Conservation (phyloP, 2,113 vertebrate genomes). For the Nansenia antarctica region DNA sequence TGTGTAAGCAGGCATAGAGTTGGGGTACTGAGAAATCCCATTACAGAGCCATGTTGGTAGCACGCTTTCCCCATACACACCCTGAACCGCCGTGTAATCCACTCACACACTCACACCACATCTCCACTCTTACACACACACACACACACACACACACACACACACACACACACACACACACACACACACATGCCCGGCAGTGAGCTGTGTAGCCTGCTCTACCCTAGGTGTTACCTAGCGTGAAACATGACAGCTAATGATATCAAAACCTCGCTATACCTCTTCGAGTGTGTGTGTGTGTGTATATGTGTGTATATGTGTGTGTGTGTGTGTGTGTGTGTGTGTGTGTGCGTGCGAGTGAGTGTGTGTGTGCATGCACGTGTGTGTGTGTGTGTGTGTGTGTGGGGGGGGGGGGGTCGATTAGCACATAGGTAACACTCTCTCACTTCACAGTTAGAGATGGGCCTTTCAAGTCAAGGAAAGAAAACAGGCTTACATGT, state of each 20-base stretch:
- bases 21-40: slow-evolving; percentile 72
- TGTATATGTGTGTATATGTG: background rate
- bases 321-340: slow-evolving; percentile 39
- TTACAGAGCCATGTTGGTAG: slow-evolving; percentile 71
- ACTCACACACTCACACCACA: slow-evolving; percentile 49
- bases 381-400: slow-evolving; percentile 31
- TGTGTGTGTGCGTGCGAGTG: background rate
- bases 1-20: slow-evolving; percentile 12
- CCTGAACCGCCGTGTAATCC: slow-evolving; percentile 75
- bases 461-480: slow-evolving; percentile 19
- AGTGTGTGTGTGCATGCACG: background rate
- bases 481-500: background rate
- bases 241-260: slow-evolving; percentile 80
- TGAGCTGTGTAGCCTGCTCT: slow-evolving; percentile 58
- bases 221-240: slow-evolving; percentile 63
- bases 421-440: slow-evolving; percentile 44
- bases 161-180: slow-evolving; percentile 4
- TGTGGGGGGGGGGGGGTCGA: slow-evolving; percentile 60
- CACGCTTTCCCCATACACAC: slow-evolving; percentile 65
- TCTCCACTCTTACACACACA: background rate
- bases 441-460: slow-evolving; percentile 44
- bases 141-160: slow-evolving; percentile 48
- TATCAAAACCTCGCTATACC: slow-evolving; percentile 63
- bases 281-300: slow-evolving; percentile 14
- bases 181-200: slow-evolving; percentile 32